Evolutionary conservation across 2,113 vertebrate species (phyloP).

Genomic region (Sylvietta virens): DNA sequence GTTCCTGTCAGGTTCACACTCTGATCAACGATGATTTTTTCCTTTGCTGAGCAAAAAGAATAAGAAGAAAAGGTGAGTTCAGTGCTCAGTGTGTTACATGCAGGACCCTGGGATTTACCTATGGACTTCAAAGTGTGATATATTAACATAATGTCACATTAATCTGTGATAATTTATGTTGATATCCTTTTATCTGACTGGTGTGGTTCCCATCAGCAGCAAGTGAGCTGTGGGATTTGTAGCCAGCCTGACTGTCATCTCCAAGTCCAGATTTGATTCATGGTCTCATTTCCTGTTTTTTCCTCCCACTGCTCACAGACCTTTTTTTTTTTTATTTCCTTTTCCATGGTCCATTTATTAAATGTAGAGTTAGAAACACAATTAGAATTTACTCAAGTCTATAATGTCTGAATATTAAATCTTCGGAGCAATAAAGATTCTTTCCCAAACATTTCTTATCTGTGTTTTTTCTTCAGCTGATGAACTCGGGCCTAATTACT

Average conservation of each 20-base stretch:
- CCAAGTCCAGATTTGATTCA: conserved; percentile 51
- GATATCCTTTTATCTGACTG: conserved; percentile 9
- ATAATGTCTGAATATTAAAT: conserved; percentile 12
- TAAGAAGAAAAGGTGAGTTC: neutral
- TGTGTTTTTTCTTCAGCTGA: neutral
- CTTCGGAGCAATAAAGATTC: neutral
- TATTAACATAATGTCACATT: neutral
- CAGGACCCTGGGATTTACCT: neutral
- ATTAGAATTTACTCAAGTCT: conserved; percentile 46
- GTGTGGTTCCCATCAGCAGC: neutral
- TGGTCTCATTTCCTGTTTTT: conserved; percentile 58
- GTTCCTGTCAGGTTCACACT: neutral
- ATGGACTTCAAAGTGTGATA: neutral
- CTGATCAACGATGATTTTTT: neutral
- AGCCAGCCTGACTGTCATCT: conserved; percentile 26
- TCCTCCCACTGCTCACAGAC: conserved; percentile 4
- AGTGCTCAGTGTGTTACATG: neutral
- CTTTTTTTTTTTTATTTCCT: neutral
- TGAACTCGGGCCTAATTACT: neutral
- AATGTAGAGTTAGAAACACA: conserved; percentile 38
- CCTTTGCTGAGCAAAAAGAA: neutral
- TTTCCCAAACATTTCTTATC: neutral
- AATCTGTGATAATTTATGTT: conserved; percentile 6
- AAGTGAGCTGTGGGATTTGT: conserved; percentile 6
- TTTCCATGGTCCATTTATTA: conserved; percentile 43